phyloP scores from a whole-genome alignment of 2,797 vertebrate species.

The Channallabes apus region DNA sequence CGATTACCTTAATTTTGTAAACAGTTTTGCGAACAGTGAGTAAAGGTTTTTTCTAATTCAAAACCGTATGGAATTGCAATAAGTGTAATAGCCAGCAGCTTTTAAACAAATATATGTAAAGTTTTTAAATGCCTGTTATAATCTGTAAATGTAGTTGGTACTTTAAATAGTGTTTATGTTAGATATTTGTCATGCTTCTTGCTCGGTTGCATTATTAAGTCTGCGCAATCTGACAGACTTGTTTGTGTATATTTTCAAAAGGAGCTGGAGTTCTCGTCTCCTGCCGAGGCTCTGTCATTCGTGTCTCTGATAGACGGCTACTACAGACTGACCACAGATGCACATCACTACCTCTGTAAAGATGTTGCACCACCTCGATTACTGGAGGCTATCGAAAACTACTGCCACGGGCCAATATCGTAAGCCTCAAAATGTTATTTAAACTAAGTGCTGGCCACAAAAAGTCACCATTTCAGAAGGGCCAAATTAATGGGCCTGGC shows the following conservation, averaged over 20 bases:
- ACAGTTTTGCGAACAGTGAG: not conserved
- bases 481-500: too few species aligned
- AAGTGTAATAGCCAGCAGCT: not conserved
- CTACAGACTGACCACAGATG: conserved; percentile 89
- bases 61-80: not conserved
- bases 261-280: conserved; percentile 90
- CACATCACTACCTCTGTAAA: conserved; percentile 95
- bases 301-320: conserved; percentile 95
- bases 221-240: not conserved
- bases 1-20: not conserved
- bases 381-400: conserved; percentile 89
- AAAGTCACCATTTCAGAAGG: too few species aligned
- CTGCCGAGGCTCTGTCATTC: conserved; percentile 89
- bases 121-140: not conserved
- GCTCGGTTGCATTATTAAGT: not conserved
- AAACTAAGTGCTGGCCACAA: not conserved
- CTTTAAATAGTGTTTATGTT: not conserved
- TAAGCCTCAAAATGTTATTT: conserved; percentile 70
- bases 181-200: not conserved
- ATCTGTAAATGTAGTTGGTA: too few species aligned
- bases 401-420: conserved; percentile 95
- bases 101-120: not conserved
- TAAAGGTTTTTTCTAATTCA: not conserved
- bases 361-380: conserved; percentile 89
- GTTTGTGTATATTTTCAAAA: conserved; percentile 50